A percentile compares a stretch with the other conserved stretches of the same genome.
phyloP scores from a whole-genome alignment of 1,140 invertebrate genomes.

The Calephelis nemesis region DNA sequence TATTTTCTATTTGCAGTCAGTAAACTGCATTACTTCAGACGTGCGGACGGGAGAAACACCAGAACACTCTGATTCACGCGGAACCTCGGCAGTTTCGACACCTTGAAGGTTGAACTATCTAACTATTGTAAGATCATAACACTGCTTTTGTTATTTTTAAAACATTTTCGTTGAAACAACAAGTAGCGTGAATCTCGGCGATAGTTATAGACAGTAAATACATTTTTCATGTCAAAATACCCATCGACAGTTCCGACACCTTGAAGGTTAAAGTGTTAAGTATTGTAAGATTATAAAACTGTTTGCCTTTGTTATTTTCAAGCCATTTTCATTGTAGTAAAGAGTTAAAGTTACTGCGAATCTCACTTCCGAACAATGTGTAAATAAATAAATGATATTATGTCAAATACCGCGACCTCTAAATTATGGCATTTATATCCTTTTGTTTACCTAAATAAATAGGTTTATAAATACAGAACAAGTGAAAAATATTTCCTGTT shows the following conservation, averaged over 20 bases:
- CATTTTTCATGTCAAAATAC: neutral
- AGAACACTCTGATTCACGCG: constrained; percentile 15
- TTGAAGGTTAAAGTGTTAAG: constrained; percentile 10
- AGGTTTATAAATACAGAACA: too few relatives aligned
- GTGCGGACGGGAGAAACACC: constrained; percentile 7
- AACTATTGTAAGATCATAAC: constrained; percentile 16
- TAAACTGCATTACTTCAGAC: constrained; percentile 5
- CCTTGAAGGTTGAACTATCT: constrained; percentile 11
- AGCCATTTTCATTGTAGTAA: constrained; percentile 1
- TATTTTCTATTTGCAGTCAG: neutral
- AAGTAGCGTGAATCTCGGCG: neutral
- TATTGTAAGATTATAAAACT: constrained; percentile 13
- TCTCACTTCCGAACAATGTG: too few relatives aligned
- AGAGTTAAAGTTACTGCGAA: neutral
- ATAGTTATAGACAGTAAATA: too few relatives aligned
- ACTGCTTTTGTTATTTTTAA: constrained; percentile 16
- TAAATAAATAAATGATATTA: too few relatives aligned
- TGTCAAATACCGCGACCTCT: too few relatives aligned
- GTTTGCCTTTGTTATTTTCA: constrained; percentile 11
- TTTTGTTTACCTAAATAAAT: too few relatives aligned
- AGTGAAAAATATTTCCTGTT: too few relatives aligned
- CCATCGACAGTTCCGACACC: constrained; percentile 8
- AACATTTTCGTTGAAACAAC: neutral
- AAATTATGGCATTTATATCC: too few relatives aligned
- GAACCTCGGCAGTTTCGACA: constrained; percentile 14